Percentiles rank a stretch among this genome's conserved stretches.
Evolutionary conservation across 2,797 vertebrate species (phyloP).

Genomic region (Chelon labrosus): DNA sequence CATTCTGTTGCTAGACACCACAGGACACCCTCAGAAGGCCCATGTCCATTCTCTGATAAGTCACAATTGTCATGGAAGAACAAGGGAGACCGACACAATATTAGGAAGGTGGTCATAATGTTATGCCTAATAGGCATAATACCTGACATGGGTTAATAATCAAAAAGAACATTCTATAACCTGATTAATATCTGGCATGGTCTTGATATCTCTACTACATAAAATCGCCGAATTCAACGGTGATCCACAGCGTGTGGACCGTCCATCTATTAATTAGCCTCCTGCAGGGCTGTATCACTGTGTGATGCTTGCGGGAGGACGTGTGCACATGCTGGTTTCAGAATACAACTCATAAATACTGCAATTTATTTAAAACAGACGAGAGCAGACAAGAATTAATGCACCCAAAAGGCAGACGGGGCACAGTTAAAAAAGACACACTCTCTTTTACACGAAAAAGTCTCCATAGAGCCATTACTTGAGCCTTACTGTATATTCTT

Average conservation of each 20-base stretch:
- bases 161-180: not conserved
- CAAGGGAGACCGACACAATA: no score
- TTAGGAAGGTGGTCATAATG: no score
- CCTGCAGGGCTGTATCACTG: slow-evolving; percentile 6
- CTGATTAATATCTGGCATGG: not conserved
- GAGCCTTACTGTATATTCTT: slow-evolving; percentile 26
- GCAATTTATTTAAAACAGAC: not conserved
- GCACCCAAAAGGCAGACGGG: not conserved
- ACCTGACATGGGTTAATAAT: not conserved
- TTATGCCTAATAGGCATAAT: no score
- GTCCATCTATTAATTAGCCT: slow-evolving; percentile 25
- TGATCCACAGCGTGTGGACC: slow-evolving; percentile 23
- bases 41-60: no score
- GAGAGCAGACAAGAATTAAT: not conserved
- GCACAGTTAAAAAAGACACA: not conserved
- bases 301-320: not conserved
- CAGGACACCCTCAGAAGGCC: no score
- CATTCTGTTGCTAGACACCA: no score
- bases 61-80: no score
- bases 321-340: not conserved
- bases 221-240: slow-evolving; percentile 14
- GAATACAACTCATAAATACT: not conserved
- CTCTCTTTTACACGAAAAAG: slow-evolving; percentile 1
- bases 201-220: not conserved
- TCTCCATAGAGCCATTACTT: slow-evolving; percentile 15